Evolutionary conservation across 30 jellyfish, hydroid and myxozoan species (phyloP).

Genomic region (Cassiopea andromeda): DNA sequence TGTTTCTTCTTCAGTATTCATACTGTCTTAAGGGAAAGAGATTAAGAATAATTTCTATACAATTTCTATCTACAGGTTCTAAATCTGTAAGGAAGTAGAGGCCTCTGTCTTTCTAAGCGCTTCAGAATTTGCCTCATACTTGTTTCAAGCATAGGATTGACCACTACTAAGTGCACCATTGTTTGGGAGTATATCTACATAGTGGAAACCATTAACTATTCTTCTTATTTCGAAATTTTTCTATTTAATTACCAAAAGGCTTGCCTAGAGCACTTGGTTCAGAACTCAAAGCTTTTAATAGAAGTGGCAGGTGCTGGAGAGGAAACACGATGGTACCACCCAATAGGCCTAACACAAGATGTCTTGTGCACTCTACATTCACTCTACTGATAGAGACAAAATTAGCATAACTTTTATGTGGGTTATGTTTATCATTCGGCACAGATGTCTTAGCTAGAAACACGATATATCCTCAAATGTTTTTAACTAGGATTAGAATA

Average conservation of each 20-base stretch:
- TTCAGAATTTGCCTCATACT: too few species aligned
- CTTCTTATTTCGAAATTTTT: too few species aligned
- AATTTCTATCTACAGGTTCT: too few species aligned
- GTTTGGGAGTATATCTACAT: too few species aligned
- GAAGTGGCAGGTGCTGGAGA: background rate
- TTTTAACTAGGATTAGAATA: background rate
- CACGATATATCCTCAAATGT: slow-evolving; percentile 6
- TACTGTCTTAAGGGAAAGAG: too few species aligned
- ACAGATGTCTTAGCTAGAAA: slow-evolving; percentile 27
- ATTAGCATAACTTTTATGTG: background rate
- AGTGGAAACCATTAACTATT: too few species aligned
- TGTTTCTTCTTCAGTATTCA: too few species aligned
- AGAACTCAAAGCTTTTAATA: background rate
- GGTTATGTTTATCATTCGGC: slow-evolving; percentile 5
- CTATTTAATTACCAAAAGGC: background rate
- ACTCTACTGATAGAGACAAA: background rate
- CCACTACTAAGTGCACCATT: too few species aligned
- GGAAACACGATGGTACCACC: background rate
- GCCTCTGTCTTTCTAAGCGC: too few species aligned
- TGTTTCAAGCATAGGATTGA: too few species aligned
- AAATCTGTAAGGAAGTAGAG: too few species aligned
- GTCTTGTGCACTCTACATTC: background rate
- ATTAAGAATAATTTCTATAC: too few species aligned
- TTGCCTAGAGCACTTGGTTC: background rate
- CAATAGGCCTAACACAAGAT: background rate